Evolutionary conservation across 2,888 invertebrate species (phyloP), one percentile per base, ranked within the genome.

Genomic region (Catocala fraxini): DNA sequence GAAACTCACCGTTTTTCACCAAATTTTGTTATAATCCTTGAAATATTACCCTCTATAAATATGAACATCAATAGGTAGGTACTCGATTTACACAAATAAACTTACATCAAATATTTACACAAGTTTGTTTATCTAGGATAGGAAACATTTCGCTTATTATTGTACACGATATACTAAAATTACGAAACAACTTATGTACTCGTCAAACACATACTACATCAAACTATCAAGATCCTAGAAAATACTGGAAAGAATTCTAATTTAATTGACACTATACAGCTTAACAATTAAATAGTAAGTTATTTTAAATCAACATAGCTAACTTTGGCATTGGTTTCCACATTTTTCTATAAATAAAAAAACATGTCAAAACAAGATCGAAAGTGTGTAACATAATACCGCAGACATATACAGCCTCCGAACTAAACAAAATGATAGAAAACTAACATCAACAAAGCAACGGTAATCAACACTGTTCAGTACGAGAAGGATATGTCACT

Each of bases 321-420:
- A 94, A 92, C 94, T 94, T 94, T 94, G 94, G 94, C 94, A 94
- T 94, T 93, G 89, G 92, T 92, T 94, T 93, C 87, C 91, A 89
- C 87, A 89, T 88, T 88, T 83, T 89, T 88, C 85, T 88, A 90
- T 85, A 87, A 90, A 90, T 87, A 89, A 90, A 78, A 51, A 92
- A 93, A 91, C 89, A 90, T 88, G 86, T 89, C 87, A 90, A 92
- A 94, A 92, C 90, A 90, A 89, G 83, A 85, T 90, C 84, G 87
- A 90, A 88, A 87, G 83, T 85, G 84, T 85, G 77, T 88, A 92
- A 92, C 89, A 84, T 82, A 89, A 88, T 64, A 73, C 65, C 67
- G 69, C 63, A 81, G 68, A 76, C 75, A 73, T 73, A 71, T 80
- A 85, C 82, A 86, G 86, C 84, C 85, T 87, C 84, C 76, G 77